Percentiles rank a stretch among this genome's conserved stretches.
phyloP scores from a whole-genome alignment of 2,113 vertebrate genomes.

The Crotalus horridus region DNA sequence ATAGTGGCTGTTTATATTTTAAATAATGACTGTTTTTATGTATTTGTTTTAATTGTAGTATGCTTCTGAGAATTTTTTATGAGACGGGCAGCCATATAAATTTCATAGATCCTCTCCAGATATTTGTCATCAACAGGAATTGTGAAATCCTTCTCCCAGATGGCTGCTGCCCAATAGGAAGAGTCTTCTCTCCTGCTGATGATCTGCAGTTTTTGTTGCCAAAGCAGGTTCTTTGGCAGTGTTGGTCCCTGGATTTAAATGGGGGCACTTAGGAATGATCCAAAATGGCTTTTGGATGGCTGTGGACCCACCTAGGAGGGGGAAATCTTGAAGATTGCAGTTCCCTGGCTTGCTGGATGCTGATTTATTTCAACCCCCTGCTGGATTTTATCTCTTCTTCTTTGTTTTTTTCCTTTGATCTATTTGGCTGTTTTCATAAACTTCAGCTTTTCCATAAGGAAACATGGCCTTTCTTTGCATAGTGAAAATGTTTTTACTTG shows the following conservation, averaged over 20 bases:
- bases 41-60: neutral
- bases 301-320: neutral
- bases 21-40: neutral
- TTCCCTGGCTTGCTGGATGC: neutral
- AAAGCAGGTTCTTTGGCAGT: neutral
- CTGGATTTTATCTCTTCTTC: neutral
- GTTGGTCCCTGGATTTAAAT: neutral
- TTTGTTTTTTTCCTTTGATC: neutral
- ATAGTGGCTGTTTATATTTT: neutral
- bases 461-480: neutral
- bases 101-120: neutral
- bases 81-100: neutral
- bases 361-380: neutral
- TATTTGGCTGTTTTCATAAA: neutral
- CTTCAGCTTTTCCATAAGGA: neutral
- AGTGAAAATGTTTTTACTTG: neutral
- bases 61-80: neutral
- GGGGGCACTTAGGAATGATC: neutral
- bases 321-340: neutral
- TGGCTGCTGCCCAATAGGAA: neutral
- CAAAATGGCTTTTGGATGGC: neutral
- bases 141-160: neutral
- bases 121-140: neutral
- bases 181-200: neutral
- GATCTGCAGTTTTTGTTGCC: neutral